phyloP scores from a whole-genome alignment of 2,113 vertebrate genomes.

The Xenotilapia leptura region DNA sequence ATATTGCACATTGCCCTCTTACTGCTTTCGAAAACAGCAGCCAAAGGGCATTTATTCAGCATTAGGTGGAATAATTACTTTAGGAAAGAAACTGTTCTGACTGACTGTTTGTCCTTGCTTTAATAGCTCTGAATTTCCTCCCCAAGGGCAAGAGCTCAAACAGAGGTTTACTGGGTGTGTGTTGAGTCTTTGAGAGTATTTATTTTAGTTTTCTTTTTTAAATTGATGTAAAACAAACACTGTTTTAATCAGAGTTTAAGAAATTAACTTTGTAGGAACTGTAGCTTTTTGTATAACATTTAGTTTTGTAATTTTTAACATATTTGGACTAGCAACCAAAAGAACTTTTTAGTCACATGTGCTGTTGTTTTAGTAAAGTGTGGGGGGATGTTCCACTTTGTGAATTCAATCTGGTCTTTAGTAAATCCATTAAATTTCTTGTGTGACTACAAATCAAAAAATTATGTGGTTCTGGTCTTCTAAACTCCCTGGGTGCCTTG shows the following conservation, averaged over 20 bases:
- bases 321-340: background rate
- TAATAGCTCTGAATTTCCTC: background rate
- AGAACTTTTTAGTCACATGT: background rate
- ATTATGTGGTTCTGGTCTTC: rapidly evolving
- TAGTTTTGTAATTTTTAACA: background rate
- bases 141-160: background rate
- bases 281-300: background rate
- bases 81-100: background rate
- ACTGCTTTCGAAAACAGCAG: background rate
- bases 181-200: background rate
- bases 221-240: background rate
- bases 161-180: background rate
- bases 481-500: background rate
- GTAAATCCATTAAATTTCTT: background rate
- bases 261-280: background rate
- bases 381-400: background rate
- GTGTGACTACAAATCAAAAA: background rate
- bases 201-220: background rate
- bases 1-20: background rate
- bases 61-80: background rate
- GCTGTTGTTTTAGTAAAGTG: background rate
- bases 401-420: background rate
- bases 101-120: background rate
- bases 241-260: background rate
- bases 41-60: background rate